Percentiles rank a stretch among this genome's conserved stretches.
These are phyloP conservation scores for Tympanuchus pallidicinctus DNA, from an alignment of 2,113 vertebrate genomes.

Conservation along the genomic window DNA sequence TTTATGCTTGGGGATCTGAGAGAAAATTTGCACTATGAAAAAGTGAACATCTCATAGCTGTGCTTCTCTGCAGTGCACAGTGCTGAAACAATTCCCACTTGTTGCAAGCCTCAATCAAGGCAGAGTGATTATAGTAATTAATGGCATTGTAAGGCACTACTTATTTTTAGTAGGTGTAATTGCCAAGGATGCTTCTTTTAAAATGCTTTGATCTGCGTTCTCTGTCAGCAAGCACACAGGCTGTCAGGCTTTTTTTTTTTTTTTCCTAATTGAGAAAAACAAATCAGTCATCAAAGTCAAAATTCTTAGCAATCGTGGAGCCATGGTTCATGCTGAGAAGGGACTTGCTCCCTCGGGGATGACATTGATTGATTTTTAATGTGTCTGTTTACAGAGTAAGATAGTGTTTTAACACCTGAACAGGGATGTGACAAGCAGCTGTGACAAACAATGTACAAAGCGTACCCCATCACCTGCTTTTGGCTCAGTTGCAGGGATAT, in stretches of 20 bases:
- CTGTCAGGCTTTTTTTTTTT: not conserved
- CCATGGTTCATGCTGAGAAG: not conserved
- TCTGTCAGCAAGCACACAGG: conserved; percentile 1
- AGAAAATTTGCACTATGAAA: conserved; percentile 16
- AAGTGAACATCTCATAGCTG: not conserved
- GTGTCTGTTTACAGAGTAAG: not conserved
- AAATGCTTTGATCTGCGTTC: conserved; percentile 46
- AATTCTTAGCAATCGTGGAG: not conserved
- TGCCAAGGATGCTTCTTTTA: conserved; percentile 39
- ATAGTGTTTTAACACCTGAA: conserved; percentile 20
- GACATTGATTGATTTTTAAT: conserved; percentile 19
- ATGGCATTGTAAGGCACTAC: conserved; percentile 34
- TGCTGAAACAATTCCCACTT: not conserved
- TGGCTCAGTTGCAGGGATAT: not conserved
- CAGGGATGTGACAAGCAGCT: not conserved
- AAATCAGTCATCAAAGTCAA: conserved; percentile 33
- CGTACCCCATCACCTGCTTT: not conserved
- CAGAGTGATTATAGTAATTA: conserved; percentile 53
- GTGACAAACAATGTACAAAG: not conserved
- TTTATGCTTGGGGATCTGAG: not conserved
- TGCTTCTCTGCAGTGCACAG: not conserved
- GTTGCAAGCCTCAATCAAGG: conserved; percentile 20
- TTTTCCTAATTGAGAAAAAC: conserved; percentile 34
- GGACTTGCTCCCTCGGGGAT: not conserved
- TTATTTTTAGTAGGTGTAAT: conserved; percentile 61